A percentile compares a stretch with the other conserved stretches of the same genome.
Conservation (phyloP, 2,888 invertebrate species). For the Netelia inedita region DNA sequence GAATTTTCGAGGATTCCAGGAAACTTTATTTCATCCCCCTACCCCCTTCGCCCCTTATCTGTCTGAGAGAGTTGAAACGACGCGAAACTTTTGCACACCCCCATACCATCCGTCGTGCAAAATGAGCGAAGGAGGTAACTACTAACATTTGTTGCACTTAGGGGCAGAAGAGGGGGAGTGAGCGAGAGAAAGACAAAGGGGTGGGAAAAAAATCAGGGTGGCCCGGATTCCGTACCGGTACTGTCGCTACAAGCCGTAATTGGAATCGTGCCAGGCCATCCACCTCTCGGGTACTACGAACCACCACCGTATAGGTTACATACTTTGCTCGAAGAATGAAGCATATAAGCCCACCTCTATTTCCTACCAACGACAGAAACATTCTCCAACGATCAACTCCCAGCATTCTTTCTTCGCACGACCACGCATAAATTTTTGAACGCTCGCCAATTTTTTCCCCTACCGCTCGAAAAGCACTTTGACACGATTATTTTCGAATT, state of each 20-base stretch:
- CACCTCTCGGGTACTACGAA: slow-evolving; percentile 60
- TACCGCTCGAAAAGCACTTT: too few relatives aligned
- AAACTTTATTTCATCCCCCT: slow-evolving; percentile 29
- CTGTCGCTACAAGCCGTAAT: slow-evolving; percentile 68
- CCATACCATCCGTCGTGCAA: slow-evolving; percentile 35
- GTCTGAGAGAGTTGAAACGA: neutral
- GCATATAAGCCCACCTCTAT: neutral
- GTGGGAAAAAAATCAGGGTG: slow-evolving; percentile 54
- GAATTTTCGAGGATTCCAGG: slow-evolving; percentile 39
- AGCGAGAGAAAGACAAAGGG: slow-evolving; percentile 5
- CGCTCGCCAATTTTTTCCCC: too few relatives aligned
- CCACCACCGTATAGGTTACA: slow-evolving; percentile 25
- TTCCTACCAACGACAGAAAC: too few relatives aligned
- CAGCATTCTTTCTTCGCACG: too few relatives aligned
- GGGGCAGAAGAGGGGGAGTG: slow-evolving; percentile 4
- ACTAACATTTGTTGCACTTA: slow-evolving; percentile 20
- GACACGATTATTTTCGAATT: too few relatives aligned
- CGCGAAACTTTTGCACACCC: neutral
- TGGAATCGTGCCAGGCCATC: slow-evolving; percentile 71
- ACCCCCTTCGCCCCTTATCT: neutral
- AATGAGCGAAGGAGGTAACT: slow-evolving; percentile 32
- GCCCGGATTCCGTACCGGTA: slow-evolving; percentile 64
- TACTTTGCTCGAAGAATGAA: neutral
- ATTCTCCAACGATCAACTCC: too few relatives aligned
- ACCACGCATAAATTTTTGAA: too few relatives aligned